A percentile compares a stretch with the other conserved stretches of the same genome.
Evolutionary conservation across 2,797 vertebrate species (phyloP).

Genomic region (Pangasius krempfi): DNA sequence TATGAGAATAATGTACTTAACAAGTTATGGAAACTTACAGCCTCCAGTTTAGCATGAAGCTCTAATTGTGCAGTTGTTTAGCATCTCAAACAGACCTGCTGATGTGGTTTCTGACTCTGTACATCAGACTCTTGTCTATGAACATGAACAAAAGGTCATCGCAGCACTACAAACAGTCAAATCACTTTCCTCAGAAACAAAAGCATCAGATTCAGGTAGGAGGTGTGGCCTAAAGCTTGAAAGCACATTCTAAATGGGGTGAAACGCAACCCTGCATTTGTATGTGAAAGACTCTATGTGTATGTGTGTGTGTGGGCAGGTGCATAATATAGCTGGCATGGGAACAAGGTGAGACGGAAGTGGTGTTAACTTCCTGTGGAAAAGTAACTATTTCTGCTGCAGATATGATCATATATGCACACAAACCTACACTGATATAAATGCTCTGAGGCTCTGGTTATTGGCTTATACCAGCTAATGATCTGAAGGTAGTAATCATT

Average conservation of each 20-base stretch:
- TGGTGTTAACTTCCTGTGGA: constrained; percentile 58
- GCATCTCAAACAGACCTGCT: background rate
- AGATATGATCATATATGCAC: constrained; percentile 16
- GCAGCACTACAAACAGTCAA: background rate
- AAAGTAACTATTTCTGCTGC: constrained; percentile 36
- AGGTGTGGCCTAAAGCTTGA: background rate
- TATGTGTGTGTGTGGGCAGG: constrained; percentile 23
- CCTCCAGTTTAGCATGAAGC: background rate
- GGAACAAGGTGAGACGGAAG: constrained; percentile 53
- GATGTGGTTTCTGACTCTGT: background rate
- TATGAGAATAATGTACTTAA: background rate
- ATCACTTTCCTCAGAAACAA: background rate
- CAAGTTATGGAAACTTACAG: background rate
- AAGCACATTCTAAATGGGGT: background rate
- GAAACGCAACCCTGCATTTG: background rate
- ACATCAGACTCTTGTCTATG: background rate
- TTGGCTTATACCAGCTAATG: background rate
- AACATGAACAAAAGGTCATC: background rate
- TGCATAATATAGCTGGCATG: constrained; percentile 20
- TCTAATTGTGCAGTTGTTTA: background rate
- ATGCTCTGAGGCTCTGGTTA: background rate
- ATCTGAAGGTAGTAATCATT: background rate
- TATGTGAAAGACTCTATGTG: constrained; percentile 1
- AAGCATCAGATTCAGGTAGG: background rate
- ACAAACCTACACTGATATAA: background rate